Conservation (phyloP, 2,888 invertebrate genomes). For the Caenorhabditis parvicauda region DNA sequence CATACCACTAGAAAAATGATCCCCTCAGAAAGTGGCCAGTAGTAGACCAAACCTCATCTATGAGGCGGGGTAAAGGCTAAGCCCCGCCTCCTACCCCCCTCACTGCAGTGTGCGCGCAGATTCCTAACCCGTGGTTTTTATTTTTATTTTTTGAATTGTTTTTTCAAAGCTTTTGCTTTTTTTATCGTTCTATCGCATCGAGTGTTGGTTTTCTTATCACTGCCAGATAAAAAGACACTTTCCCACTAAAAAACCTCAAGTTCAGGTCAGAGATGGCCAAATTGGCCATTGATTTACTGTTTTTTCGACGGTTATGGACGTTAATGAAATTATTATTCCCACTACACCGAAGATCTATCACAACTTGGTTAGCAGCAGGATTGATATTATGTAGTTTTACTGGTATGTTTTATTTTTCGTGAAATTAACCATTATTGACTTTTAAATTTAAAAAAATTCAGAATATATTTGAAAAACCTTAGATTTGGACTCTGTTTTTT, state of each 20-base stretch:
- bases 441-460: too few species aligned
- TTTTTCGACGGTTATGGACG: constrained; percentile 63
- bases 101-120: too few species aligned
- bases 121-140: too few species aligned
- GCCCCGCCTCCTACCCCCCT: too few species aligned
- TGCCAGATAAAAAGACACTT: too few species aligned
- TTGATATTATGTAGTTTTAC: constrained; percentile 63
- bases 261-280: constrained; percentile 40
- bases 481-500: not conserved
- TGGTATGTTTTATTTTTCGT: constrained; percentile 63
- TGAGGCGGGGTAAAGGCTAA: too few species aligned
- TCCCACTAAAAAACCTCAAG: not conserved
- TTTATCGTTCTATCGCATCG: not conserved
- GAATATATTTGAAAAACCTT: too few species aligned
- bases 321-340: constrained; percentile 64
- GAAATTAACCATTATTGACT: constrained; percentile 18
- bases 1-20: too few species aligned
- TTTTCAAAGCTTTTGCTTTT: not conserved
- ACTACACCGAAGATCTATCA: constrained; percentile 52
- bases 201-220: not conserved
- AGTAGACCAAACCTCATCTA: too few species aligned
- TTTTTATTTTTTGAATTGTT: too few species aligned
- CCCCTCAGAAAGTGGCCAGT: too few species aligned
- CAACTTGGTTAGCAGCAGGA: constrained; percentile 61
- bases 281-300: constrained; percentile 62